These are phyloP conservation scores for Syngnathus floridae DNA, from an alignment of 2,113 vertebrate species.

Conservation along the genomic window DNA sequence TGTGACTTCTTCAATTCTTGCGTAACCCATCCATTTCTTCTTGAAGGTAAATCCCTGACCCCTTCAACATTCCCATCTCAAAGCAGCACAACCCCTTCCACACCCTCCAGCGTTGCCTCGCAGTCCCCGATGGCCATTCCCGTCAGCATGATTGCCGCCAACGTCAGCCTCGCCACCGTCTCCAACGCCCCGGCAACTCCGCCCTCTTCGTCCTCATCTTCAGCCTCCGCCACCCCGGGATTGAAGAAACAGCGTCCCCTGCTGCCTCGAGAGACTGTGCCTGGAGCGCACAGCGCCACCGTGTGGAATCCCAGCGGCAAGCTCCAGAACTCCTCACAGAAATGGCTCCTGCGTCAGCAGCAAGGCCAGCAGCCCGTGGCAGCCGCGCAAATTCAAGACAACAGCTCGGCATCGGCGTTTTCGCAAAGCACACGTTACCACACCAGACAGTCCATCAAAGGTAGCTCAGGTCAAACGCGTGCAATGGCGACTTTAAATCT, in stretches of 20 bases:
- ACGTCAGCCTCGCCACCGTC: slow-evolving; percentile 48
- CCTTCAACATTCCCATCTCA: slow-evolving; percentile 72
- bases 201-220: slow-evolving; percentile 60
- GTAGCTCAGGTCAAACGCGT: slow-evolving; percentile 56
- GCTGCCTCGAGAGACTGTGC: slow-evolving; percentile 88
- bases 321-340: slow-evolving; percentile 96
- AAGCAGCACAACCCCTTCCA: slow-evolving; percentile 68
- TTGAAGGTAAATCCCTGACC: slow-evolving; percentile 76
- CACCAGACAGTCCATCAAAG: slow-evolving; percentile 95
- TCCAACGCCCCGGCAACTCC: slow-evolving; percentile 55
- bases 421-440: slow-evolving; percentile 92
- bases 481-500: background rate
- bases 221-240: slow-evolving; percentile 61
- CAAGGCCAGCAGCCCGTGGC: slow-evolving; percentile 66
- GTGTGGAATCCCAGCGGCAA: slow-evolving; percentile 92
- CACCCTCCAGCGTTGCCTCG: slow-evolving; percentile 66
- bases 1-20: background rate
- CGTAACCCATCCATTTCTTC: background rate
- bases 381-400: slow-evolving; percentile 49
- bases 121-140: slow-evolving; percentile 76
- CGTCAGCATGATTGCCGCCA: slow-evolving; percentile 61
- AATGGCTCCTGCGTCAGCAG: slow-evolving; percentile 96
- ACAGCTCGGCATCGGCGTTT: slow-evolving; percentile 35
- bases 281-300: slow-evolving; percentile 85
- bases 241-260: slow-evolving; percentile 95